Conservation (phyloP, 1,140 invertebrate genomes). For the Acromyrmex charruanus region DNA sequence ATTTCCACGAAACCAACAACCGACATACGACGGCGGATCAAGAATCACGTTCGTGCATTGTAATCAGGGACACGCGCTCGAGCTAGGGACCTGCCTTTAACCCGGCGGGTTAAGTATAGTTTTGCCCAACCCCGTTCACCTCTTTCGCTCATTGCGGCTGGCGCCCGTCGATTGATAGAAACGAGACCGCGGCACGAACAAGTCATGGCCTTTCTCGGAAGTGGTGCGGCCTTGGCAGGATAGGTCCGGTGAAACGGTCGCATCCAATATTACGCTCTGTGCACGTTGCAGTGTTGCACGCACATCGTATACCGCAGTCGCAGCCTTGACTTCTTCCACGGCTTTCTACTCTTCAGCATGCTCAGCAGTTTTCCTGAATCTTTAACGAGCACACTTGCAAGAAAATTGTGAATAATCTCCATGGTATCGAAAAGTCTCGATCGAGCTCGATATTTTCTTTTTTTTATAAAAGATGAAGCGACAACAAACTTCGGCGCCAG, state of each 20-base stretch:
- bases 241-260: slow-evolving; percentile 44
- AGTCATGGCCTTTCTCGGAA: slow-evolving; percentile 56
- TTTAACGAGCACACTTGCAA: slow-evolving; percentile 8
- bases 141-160: slow-evolving; percentile 1
- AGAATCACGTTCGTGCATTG: slow-evolving; percentile 61
- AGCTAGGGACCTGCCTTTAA: slow-evolving; percentile 62
- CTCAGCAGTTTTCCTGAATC: background rate
- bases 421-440: background rate
- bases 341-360: background rate
- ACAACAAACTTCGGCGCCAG: slow-evolving; percentile 23
- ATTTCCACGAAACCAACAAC: slow-evolving; percentile 65
- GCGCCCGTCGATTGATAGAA: slow-evolving; percentile 14
- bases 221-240: slow-evolving; percentile 53
- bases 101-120: slow-evolving; percentile 72
- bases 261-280: slow-evolving; percentile 41
- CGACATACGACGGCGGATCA: slow-evolving; percentile 50
- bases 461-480: slow-evolving; percentile 4
- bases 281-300: slow-evolving; percentile 43
- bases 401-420: background rate
- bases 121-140: slow-evolving; percentile 40
- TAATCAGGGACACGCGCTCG: slow-evolving; percentile 76
- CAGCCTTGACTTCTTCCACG: slow-evolving; percentile 55
- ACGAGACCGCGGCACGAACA: slow-evolving; percentile 24
- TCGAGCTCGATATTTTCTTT: background rate
- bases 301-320: background rate